A percentile compares a stretch with the other conserved stretches of the same genome.
phyloP scores from a whole-genome alignment of 2,888 invertebrate genomes.

The Pristionchus maxplancki region DNA sequence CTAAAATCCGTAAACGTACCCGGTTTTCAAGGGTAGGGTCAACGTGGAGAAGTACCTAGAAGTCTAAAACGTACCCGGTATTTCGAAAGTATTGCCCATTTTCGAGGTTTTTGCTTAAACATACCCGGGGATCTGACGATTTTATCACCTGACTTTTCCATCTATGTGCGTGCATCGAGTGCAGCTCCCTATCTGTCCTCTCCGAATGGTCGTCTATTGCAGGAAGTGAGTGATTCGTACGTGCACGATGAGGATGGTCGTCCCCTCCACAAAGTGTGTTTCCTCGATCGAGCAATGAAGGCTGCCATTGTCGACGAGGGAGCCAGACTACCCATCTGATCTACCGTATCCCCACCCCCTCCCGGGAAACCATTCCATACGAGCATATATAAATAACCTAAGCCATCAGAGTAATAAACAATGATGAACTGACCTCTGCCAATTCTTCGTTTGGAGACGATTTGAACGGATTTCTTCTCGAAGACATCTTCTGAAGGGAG shows the following conservation, averaged over 20 bases:
- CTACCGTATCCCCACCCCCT: background rate
- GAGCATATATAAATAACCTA: background rate
- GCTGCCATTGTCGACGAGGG: conserved; percentile 45
- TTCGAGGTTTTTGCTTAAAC: too few species aligned
- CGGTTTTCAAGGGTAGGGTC: too few species aligned
- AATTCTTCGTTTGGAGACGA: conserved; percentile 1
- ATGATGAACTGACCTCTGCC: conserved; percentile 32
- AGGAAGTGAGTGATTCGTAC: conserved; percentile 43
- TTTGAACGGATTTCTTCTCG: background rate
- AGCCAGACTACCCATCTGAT: conserved; percentile 26
- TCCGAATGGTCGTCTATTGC: background rate
- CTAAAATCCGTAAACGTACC: too few species aligned
- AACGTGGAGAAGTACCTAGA: too few species aligned
- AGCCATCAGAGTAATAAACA: background rate
- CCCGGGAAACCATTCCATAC: background rate
- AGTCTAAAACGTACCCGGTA: too few species aligned
- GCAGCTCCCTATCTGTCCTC: background rate
- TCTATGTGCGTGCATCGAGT: too few species aligned
- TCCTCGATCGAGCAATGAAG: conserved; percentile 36
- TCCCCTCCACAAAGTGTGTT: conserved; percentile 44
- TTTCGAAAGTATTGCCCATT: too few species aligned
- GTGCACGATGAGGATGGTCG: conserved; percentile 48
- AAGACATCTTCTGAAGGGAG: background rate
- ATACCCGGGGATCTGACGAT: too few species aligned
- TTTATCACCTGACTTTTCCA: too few species aligned